These are phyloP conservation scores for Pteronotus mesoamericanus DNA, from an alignment of 2,797 vertebrate species.

Conservation along the genomic window DNA sequence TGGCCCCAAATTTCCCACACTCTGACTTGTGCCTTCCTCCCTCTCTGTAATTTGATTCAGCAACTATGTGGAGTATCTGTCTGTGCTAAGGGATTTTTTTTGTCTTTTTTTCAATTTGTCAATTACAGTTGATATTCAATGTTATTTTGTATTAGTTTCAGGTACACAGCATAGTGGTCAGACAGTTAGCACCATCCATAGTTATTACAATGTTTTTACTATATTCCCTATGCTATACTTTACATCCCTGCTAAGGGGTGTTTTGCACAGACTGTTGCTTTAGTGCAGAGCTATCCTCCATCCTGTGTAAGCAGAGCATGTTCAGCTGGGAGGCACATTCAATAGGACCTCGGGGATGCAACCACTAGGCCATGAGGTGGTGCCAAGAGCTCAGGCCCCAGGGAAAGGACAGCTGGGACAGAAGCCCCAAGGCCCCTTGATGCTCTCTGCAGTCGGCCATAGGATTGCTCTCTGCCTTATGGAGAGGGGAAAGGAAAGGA, in stretches of 20 bases:
- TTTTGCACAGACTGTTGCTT: neutral
- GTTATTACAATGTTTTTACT: no score
- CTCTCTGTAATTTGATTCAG: neutral
- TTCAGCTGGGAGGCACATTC: neutral
- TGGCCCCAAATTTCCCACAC: neutral
- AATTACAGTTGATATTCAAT: neutral
- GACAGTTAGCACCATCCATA: neutral
- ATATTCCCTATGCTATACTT: neutral
- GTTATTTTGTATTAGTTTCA: neutral
- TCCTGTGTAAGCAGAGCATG: neutral
- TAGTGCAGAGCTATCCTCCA: no score
- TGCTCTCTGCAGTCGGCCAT: neutral
- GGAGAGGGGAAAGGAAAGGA: neutral
- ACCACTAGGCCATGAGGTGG: neutral
- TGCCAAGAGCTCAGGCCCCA: neutral
- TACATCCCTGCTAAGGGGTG: neutral
- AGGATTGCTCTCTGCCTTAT: neutral
- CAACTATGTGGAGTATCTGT: rapidly evolving
- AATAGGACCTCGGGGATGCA: neutral
- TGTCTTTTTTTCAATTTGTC: neutral
- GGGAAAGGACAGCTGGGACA: neutral
- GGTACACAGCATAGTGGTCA: neutral
- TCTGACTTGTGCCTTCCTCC: neutral
- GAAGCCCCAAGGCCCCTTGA: neutral
- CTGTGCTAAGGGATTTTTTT: neutral